Base-by-base conservation (phyloP, 2,797 vertebrate species). In the Pipistrellus pipistrellus region DNA sequence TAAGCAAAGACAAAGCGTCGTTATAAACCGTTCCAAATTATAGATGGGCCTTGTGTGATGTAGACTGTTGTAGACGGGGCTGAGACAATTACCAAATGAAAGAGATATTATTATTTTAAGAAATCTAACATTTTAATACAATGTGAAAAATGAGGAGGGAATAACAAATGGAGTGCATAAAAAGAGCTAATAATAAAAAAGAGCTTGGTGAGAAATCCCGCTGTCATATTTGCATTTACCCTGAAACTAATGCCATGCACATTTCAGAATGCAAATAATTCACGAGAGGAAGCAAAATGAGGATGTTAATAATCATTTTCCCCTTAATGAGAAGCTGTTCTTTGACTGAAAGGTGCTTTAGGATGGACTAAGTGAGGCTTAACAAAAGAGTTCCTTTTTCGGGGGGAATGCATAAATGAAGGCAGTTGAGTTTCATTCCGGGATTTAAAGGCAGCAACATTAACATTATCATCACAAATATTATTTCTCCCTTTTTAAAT, bases 181-280 rank as follows among this genome's bases (percentile, higher is more conserved):
- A 98, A 98, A 98, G 90, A 98, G 93, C 98, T 98, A 98, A 98
- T 98, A 98, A 98, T 98, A 98, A 98, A 98, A 98, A 98, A 97
- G 96, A 97, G 94, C 98, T 98, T 96, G 97, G 98, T 98, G 98
- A 98, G 98, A 98, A 98, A 98, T 98, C 98, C 98, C 80, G 97
- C 98, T 98, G 98, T 98, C 98, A 96, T 98, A 98, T 98, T 98
- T 98, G 98, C 98, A 98, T 98, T 98, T 98, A 98, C 97, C 97
- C 98, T 98, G 98, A 98, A 98, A 98, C 97, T 97, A 98, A 98
- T 98, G 97, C 97, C 96, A 27, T 97, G 97, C 98, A 98, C 98
- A 98, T 98, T 98, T 98, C 98, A 96, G 97, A 98, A 98, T 98
- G 98, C 98, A 98, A 98, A 98, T 98, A 98, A 98, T 98, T 98